Percentiles rank a stretch among this genome's conserved stretches.
These are phyloP conservation scores for Ailurus styani DNA, from an alignment of 2,113 vertebrate species.

Conservation along the genomic window DNA sequence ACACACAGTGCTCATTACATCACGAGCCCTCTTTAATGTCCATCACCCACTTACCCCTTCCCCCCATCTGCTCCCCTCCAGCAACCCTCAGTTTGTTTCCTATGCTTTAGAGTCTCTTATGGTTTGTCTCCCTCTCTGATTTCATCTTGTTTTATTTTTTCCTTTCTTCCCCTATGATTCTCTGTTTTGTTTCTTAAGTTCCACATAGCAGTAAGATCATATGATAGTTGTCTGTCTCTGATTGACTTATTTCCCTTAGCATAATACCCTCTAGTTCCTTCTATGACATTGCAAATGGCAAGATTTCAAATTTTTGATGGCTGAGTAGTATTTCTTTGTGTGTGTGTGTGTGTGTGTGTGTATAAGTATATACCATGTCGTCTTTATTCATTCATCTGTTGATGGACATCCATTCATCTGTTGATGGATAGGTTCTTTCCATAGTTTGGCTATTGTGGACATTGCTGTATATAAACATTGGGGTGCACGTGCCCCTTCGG, in stretches of 20 bases:
- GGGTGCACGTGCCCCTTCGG: background rate
- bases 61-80: background rate
- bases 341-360: no score
- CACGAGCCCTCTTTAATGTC: background rate
- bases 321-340: no score
- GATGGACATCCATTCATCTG: no score
- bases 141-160: background rate
- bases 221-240: background rate
- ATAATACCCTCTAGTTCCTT: background rate
- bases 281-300: background rate
- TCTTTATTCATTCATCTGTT: no score
- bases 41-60: background rate
- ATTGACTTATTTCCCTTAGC: background rate
- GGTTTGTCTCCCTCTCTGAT: background rate
- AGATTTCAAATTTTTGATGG: background rate
- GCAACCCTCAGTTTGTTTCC: background rate
- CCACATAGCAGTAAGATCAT: background rate
- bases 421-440: background rate
- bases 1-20: background rate
- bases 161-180: background rate
- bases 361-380: background rate
- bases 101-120: background rate
- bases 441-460: background rate
- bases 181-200: background rate
- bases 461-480: background rate